Evolutionary conservation across 2,888 invertebrate genomes (phyloP).

Genomic region (Amphipoea lucens): DNA sequence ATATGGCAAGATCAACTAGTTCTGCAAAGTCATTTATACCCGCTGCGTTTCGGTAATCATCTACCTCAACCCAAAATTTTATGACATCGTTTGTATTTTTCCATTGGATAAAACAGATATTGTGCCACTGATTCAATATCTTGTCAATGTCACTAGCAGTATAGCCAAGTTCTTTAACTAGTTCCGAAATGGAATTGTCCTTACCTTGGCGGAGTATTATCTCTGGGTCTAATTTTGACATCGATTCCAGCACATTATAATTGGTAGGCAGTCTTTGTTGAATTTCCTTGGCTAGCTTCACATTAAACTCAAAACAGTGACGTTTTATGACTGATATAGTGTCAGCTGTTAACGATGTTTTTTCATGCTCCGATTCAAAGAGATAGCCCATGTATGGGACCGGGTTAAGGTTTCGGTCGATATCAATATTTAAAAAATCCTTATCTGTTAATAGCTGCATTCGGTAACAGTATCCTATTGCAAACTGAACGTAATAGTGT

Average conservation of each 20-base stretch:
- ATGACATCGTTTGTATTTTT: background rate
- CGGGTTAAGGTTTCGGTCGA: background rate
- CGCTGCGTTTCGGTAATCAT: background rate
- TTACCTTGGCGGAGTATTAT: background rate
- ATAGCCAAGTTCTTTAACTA: background rate
- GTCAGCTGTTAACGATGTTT: background rate
- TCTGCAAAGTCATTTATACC: background rate
- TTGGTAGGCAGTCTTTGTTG: background rate
- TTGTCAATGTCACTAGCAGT: background rate
- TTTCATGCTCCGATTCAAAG: background rate
- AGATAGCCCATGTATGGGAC: background rate
- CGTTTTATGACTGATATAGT: background rate
- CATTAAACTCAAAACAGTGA: background rate
- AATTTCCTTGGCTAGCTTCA: background rate
- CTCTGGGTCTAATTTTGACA: background rate
- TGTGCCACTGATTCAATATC: background rate
- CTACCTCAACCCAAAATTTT: background rate
- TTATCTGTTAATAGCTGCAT: background rate
- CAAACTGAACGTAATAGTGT: slow-evolving; percentile 1
- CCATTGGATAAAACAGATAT: background rate
- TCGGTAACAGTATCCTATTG: background rate
- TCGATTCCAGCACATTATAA: background rate
- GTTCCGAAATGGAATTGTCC: background rate
- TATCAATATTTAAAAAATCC: background rate
- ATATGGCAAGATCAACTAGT: background rate